Evolutionary conservation across 2,113 vertebrate species (phyloP).

Genomic region (Tragelaphus scriptus): DNA sequence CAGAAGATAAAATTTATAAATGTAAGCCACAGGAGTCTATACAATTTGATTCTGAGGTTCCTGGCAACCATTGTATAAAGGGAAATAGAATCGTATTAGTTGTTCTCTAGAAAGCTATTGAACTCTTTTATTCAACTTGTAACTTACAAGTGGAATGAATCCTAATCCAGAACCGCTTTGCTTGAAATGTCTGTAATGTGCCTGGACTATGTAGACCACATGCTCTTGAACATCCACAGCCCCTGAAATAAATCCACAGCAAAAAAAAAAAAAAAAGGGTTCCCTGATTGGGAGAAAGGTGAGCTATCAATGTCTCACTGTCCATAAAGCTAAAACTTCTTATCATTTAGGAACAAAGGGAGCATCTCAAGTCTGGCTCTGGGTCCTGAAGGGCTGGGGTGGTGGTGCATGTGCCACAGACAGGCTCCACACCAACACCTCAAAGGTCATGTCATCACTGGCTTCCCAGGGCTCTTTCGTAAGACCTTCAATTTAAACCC

Average conservation of each 20-base stretch:
- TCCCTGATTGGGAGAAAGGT: background rate
- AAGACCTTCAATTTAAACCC: background rate
- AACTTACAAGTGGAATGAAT: background rate
- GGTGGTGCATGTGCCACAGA: accelerated
- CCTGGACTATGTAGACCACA: no score
- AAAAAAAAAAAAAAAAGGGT: accelerated
- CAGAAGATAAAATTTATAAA: background rate
- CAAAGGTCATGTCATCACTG: background rate
- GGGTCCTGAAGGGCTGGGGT: background rate
- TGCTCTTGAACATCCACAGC: no score
- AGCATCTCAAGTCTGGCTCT: background rate
- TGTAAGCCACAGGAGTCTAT: background rate
- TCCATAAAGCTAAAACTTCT: background rate
- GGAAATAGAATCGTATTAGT: background rate
- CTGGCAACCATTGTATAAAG: background rate
- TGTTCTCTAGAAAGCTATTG: background rate
- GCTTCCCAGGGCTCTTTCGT: background rate
- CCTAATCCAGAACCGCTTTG: background rate
- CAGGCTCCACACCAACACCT: accelerated
- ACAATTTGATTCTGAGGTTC: background rate
- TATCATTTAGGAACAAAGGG: background rate
- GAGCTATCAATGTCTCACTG: background rate
- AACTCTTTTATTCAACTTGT: background rate
- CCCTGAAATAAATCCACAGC: background rate
- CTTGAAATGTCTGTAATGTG: no score